Conservation (phyloP, 2,888 invertebrate species). For the Sceliomorpha sp. region DNA sequence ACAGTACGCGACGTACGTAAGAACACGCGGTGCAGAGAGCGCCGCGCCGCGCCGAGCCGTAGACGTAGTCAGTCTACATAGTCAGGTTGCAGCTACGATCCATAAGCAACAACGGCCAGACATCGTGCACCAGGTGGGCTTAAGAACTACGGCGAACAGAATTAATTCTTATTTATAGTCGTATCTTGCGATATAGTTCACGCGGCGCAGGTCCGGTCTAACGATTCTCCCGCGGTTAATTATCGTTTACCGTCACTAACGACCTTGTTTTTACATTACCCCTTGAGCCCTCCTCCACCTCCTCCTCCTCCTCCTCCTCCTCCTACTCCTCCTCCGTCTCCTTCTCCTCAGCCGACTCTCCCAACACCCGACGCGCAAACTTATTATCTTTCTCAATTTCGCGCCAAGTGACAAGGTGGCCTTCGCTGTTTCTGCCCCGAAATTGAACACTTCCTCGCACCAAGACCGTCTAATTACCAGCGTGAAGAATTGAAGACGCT, state of each 20-base stretch:
- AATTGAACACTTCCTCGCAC: conserved; percentile 36
- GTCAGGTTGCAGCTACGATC: conserved; percentile 27
- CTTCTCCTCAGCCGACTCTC: no score
- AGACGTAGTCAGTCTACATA: conserved; percentile 37
- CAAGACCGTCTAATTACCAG: background rate
- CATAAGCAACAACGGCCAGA: conserved; percentile 45
- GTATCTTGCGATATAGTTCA: conserved; percentile 38
- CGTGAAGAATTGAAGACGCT: conserved; percentile 1
- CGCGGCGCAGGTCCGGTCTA: conserved; percentile 43
- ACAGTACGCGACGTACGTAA: conserved; percentile 34
- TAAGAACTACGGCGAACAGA: conserved; percentile 54
- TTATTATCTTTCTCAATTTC: conserved; percentile 58
- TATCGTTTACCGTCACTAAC: conserved; percentile 62
- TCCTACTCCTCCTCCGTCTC: no score
- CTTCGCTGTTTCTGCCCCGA: conserved; percentile 17
- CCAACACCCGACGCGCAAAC: conserved; percentile 53
- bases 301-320: conserved; percentile 9
- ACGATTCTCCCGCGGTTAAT: conserved; percentile 55
- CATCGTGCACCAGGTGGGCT: conserved; percentile 60
- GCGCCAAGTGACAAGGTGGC: conserved; percentile 49
- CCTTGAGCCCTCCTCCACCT: conserved; percentile 1
- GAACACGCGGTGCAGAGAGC: conserved; percentile 19
- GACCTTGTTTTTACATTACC: conserved; percentile 42
- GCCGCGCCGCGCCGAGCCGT: no score
- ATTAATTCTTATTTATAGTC: conserved; percentile 65